These are phyloP conservation scores for Xanthostigma xanthostigma DNA, from an alignment of 2,888 invertebrate species.

Conservation along the genomic window DNA sequence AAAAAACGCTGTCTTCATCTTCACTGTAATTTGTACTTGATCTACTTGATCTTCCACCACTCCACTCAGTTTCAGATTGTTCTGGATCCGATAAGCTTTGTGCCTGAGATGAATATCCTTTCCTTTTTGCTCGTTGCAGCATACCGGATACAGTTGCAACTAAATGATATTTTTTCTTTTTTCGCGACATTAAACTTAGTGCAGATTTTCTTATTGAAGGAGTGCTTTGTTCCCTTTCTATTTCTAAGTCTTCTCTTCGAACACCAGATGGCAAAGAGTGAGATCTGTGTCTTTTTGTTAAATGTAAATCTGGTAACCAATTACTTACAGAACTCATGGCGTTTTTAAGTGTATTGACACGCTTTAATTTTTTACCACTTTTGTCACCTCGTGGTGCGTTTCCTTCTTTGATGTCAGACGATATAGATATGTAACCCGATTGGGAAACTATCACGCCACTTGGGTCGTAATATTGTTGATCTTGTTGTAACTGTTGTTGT, in stretches of 20 bases:
- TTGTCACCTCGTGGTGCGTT: constrained; percentile 30
- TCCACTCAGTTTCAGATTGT: constrained; percentile 59
- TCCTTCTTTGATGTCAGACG: constrained; percentile 45
- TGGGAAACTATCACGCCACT: constrained; percentile 56
- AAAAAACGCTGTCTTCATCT: constrained; percentile 44
- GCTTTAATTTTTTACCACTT: constrained; percentile 47
- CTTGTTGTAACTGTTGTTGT: constrained; percentile 18
- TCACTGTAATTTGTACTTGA: constrained; percentile 58
- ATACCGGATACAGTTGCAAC: constrained; percentile 75
- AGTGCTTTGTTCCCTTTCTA: constrained; percentile 30
- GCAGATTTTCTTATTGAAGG: constrained; percentile 15
- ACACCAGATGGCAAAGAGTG: constrained; percentile 66
- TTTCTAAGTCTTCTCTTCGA: constrained; percentile 37
- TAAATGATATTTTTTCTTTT: constrained; percentile 64
- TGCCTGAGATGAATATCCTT: constrained; percentile 38
- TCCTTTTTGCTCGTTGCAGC: constrained; percentile 68
- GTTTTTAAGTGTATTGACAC: constrained; percentile 55
- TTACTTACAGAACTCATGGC: constrained; percentile 69
- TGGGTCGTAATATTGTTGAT: constrained; percentile 32
- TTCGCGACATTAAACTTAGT: constrained; percentile 20
- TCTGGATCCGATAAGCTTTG: constrained; percentile 64
- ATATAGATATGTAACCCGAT: constrained; percentile 62
- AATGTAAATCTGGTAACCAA: constrained; percentile 62
- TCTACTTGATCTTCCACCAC: constrained; percentile 38
- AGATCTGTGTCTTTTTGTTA: constrained; percentile 64